Percentiles rank a stretch among this genome's conserved stretches.
phyloP scores from a whole-genome alignment of 2,797 vertebrate species.

The Macrochelys suwanniensis region DNA sequence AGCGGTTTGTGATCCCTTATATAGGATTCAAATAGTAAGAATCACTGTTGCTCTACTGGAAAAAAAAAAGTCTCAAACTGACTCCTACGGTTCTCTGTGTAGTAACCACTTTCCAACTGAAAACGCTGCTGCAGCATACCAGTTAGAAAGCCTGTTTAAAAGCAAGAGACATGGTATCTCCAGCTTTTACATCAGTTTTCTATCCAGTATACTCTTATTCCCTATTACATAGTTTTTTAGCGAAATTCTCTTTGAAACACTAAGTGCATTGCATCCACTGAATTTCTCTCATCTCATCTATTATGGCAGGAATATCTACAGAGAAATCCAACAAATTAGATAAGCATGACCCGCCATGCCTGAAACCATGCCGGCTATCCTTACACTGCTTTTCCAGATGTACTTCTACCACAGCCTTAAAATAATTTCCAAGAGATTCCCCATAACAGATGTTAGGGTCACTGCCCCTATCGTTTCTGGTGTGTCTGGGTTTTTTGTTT shows the following conservation, averaged over 20 bases:
- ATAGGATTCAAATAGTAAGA: not conserved
- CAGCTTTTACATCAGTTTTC: not conserved
- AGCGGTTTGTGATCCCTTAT: not conserved
- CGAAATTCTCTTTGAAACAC: not conserved
- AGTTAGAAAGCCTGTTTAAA: not conserved
- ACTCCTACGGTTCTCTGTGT: conserved; percentile 48
- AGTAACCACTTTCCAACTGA: conserved; percentile 39
- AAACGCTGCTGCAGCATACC: conserved; percentile 30
- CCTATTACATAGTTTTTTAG: not conserved
- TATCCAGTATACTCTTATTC: not conserved
- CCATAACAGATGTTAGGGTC: not conserved
- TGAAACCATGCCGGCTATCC: not conserved
- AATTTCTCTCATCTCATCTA: not conserved
- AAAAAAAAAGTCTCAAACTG: conserved; percentile 34
- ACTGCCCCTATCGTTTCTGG: not conserved
- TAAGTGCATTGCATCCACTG: not conserved
- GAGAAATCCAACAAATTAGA: not conserved
- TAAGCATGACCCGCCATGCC: not conserved
- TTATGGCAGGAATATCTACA: not conserved
- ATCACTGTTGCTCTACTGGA: not conserved
- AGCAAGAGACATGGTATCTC: not conserved
- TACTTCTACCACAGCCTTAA: not conserved
- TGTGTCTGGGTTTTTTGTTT: no score
- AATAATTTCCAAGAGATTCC: not conserved
- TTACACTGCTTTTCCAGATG: not conserved